Base-by-base conservation (phyloP, 2,888 invertebrate species). In the Panzeria rudis region DNA sequence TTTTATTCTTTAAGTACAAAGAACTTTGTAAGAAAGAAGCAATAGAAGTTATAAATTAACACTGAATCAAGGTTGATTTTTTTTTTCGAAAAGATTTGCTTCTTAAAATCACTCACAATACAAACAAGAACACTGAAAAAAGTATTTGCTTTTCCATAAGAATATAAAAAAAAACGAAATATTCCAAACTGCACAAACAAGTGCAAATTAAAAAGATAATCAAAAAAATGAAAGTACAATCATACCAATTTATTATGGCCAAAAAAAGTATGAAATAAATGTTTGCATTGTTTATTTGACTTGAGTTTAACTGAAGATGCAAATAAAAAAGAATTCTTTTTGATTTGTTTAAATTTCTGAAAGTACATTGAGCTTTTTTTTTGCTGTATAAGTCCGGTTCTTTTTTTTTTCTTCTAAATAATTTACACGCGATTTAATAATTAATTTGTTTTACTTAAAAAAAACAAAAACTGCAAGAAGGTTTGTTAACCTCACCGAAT, bases 31-130 rank as follows among this genome's bases (percentile, higher is more conserved):
- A 50, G 20, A 71, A 68, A 68, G 5, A 50, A 41, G 73, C 23
- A 52, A 41, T 68, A 75, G 54, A 75, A 52, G 52, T 75, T 81
- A 81, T 64, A 83, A 77, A 72, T 77, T 77, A 83, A 54, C 73
- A 83, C 61, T n/a, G 61, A 83, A 61, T 83, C 77, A 83, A 78
- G 78, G 66, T 78, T 54, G 68, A 44, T 13, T 38, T 61, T 64
- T 68, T 13, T 38, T 61, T 64, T 68, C 61, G 59, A 4, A n/a
- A 83, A 66, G 66, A 72, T 38, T 50, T 52, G 61, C 32, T 47
- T 83, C 52, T 61, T 68, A 20, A 38, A 52, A 59, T 56, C 20
- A n/a, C 32, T 20, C n/a, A 41, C 20, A 50, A 11, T 71, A 66
- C n/a, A 78, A 41, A 47, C 32, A 73, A 52, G n/a, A 41, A 38